These are phyloP conservation scores for Danio choprae DNA, from an alignment of 2,797 vertebrate species.

Conservation along the genomic window DNA sequence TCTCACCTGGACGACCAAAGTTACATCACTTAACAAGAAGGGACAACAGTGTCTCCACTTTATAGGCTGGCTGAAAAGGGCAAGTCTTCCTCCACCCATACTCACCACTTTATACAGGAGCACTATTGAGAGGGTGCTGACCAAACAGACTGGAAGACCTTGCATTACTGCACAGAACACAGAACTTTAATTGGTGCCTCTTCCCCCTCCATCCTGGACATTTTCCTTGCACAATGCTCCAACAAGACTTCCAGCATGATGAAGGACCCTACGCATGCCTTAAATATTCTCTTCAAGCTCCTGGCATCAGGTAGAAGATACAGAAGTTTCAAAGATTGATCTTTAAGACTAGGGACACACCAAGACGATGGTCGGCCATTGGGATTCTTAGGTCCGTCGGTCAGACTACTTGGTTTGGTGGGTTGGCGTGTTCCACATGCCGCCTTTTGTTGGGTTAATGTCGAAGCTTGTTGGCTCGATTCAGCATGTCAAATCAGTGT, in stretches of 20 bases:
- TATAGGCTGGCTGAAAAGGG: background rate
- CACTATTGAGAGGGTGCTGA: background rate
- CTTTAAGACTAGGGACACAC: too few species aligned
- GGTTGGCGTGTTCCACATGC: too few species aligned
- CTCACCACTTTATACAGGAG: background rate
- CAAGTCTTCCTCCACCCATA: background rate
- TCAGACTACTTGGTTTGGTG: too few species aligned
- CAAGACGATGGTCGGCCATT: too few species aligned
- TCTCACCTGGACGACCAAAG: background rate
- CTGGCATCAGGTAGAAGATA: background rate
- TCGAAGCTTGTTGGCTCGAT: too few species aligned
- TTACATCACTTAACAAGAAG: background rate
- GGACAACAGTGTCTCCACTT: background rate
- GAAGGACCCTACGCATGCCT: background rate
- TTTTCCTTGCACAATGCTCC: background rate
- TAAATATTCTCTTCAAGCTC: background rate
- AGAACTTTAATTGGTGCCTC: too few species aligned
- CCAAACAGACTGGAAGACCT: background rate
- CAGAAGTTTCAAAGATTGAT: background rate
- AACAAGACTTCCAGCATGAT: background rate
- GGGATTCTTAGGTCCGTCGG: too few species aligned
- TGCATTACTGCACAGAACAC: too few species aligned
- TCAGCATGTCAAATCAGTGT: too few species aligned
- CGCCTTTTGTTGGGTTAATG: too few species aligned
- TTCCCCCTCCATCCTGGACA: background rate